Evolutionary conservation across 2,888 invertebrate genomes (phyloP).

Genomic region (Pteria penguin): DNA sequence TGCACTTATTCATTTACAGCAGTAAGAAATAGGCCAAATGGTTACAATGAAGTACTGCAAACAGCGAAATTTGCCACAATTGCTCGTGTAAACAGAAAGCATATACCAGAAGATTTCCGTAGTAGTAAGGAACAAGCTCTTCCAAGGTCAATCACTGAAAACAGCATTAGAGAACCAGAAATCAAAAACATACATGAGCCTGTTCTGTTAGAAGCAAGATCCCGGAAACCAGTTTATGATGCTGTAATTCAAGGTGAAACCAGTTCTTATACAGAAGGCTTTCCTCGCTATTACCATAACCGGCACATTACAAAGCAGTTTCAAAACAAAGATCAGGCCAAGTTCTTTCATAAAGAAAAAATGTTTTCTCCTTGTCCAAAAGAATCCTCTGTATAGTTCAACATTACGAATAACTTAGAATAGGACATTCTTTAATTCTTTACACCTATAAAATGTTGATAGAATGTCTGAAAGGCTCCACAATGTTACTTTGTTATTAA

Average conservation of each 20-base stretch:
- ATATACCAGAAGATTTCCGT: background rate
- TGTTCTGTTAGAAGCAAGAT: slow-evolving; percentile 19
- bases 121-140: background rate
- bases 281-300: slow-evolving; percentile 36
- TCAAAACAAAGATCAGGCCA: slow-evolving; percentile 22
- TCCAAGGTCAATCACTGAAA: slow-evolving; percentile 26
- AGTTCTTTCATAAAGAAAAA: slow-evolving; percentile 37
- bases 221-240: slow-evolving; percentile 31
- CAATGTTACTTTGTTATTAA: no score
- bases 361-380: slow-evolving; percentile 43
- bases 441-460: no score
- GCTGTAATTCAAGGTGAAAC: slow-evolving; percentile 21
- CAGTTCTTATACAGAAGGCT: slow-evolving; percentile 15
- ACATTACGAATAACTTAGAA: no score
- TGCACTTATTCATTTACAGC: no score
- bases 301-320: slow-evolving; percentile 25
- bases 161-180: slow-evolving; percentile 16
- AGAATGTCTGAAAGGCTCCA: no score
- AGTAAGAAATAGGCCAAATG: no score
- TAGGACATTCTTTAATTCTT: no score
- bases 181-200: background rate
- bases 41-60: no score
- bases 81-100: slow-evolving; percentile 16
- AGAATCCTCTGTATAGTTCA: slow-evolving; percentile 38
- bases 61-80: slow-evolving; percentile 32